A percentile compares a stretch with the other conserved stretches of the same genome.
phyloP scores from a whole-genome alignment of 2,797 vertebrate genomes.

The Malurus splendens region DNA sequence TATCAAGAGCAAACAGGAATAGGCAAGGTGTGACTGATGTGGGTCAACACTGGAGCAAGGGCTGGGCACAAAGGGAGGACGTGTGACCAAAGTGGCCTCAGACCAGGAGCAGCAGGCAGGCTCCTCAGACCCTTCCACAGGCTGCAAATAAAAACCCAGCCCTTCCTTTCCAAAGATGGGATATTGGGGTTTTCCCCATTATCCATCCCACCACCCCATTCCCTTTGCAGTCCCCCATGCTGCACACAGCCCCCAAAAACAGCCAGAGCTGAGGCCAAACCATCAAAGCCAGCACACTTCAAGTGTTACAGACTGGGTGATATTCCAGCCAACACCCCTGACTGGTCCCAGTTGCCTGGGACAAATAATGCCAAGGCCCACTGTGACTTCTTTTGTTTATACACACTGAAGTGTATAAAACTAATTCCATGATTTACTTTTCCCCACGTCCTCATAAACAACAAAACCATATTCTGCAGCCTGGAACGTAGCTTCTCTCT shows the following conservation, averaged over 20 bases:
- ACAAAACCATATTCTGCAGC: constrained; percentile 16
- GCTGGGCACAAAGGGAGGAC: not conserved
- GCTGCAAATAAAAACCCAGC: not conserved
- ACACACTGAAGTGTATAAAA: constrained; percentile 51
- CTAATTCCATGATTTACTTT: constrained; percentile 50
- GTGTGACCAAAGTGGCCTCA: accelerated
- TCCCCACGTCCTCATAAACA: constrained; percentile 49
- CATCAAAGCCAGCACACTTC: accelerated
- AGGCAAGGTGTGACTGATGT: not conserved
- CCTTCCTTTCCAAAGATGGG: not conserved
- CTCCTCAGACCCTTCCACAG: not conserved
- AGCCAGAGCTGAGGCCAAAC: not conserved
- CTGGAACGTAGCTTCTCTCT: constrained; percentile 31
- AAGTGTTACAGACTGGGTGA: not conserved
- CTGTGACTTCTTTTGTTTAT: constrained; percentile 64
- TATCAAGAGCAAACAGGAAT: not conserved
- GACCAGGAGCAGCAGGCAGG: not conserved
- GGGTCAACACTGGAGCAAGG: not conserved
- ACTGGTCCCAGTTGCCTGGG: not conserved
- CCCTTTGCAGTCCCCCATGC: not conserved
- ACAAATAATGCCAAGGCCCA: not conserved
- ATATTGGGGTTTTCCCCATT: accelerated
- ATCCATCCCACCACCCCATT: not conserved
- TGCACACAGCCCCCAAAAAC: accelerated
- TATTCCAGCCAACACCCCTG: constrained; percentile 46